These are phyloP conservation scores for Sylvietta virens DNA, from an alignment of 2,113 vertebrate genomes.

Conservation along the genomic window DNA sequence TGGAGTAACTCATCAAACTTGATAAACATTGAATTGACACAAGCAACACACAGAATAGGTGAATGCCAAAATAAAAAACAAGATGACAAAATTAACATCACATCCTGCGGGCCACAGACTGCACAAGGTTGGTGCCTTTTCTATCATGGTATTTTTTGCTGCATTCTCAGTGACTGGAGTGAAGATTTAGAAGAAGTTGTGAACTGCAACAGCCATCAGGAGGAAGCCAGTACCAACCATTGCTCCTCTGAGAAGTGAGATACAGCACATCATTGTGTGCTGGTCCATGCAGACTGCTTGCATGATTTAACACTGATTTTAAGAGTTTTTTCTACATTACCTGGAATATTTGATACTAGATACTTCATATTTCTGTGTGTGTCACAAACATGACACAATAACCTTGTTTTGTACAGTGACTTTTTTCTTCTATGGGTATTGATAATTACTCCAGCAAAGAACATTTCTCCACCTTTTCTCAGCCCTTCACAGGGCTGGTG, in stretches of 20 bases:
- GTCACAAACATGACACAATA: neutral
- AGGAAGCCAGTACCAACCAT: neutral
- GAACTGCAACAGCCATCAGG: neutral
- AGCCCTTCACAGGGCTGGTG: neutral
- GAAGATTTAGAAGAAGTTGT: neutral
- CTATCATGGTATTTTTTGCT: neutral
- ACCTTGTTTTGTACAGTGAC: neutral
- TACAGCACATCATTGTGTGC: fast-evolving
- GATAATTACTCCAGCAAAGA: neutral
- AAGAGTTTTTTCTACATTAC: neutral
- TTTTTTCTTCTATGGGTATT: neutral
- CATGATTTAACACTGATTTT: neutral
- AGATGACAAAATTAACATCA: neutral
- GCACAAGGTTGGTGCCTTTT: neutral
- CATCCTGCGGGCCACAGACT: fast-evolving
- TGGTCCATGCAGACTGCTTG: neutral
- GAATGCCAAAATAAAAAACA: neutral
- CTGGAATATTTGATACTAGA: neutral
- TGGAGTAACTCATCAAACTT: neutral
- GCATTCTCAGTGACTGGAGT: neutral
- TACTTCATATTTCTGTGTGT: neutral
- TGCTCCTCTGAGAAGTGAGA: neutral
- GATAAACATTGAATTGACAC: neutral
- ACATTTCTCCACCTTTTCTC: neutral
- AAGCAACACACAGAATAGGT: neutral